Evolutionary conservation across 2,113 vertebrate genomes (phyloP), one percentile per base, ranked within the genome.

Genomic region (Pseudopodoces humilis): DNA sequence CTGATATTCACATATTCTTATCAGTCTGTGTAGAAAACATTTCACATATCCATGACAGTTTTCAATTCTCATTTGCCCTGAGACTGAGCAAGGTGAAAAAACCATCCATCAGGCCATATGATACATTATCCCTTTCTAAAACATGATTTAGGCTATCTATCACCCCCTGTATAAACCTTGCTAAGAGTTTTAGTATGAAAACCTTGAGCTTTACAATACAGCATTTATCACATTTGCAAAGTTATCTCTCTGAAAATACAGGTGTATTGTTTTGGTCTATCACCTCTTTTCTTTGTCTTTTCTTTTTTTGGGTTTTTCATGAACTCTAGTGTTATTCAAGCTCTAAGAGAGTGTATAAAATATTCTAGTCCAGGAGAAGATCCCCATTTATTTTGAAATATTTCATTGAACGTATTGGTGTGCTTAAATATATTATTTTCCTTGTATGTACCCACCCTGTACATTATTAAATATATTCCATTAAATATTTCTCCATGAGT

Each of bases 111-210:
- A 75, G n/a, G 24, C 3, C 3, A 7, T 56, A 92, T 83, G 41
- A 83, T 69, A 79, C 23, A 70, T 83, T 76, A 49, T 77, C 3
- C 5, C 17, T 9, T 74, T 94, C 65, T 84, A 31, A 72, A 63
- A 83, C 30, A 49, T 63, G 39, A 70, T 74, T 64, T 72, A 76
- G 18, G 7, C 37, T 87, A 81, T 86, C 31, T 83, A 83, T 90
- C 65, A 95, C 56, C 3, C 7, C 5, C 31, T 72, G 18, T 44
- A 87, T 58, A 94, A 96, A 77, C 68, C 68, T 69, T 90, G 12
- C n/a, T 72, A 70, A 37, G 19, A 87, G 12, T 76, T 90, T 89
- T 83, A 86, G 47, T 76, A 76, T 59, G 39, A 88, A 92, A 94
- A 82, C 44, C 25, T 92, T 94, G 82, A 90, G 49, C 6, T 90